Conservation (phyloP, 35 echinoderm and acorn worm genomes). For the Apostichopus californicus region DNA sequence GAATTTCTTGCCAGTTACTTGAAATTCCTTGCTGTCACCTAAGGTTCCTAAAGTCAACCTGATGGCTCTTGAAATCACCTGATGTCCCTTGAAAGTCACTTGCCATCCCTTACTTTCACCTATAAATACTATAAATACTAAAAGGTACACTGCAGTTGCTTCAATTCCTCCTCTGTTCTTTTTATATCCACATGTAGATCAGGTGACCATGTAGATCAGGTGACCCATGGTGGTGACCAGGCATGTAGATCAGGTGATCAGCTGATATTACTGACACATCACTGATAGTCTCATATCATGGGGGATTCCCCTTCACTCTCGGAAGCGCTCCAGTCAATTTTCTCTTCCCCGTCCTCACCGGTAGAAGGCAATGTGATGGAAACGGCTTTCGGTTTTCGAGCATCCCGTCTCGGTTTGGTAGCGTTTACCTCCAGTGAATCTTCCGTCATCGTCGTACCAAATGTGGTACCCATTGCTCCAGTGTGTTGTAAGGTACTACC, state of each 20-base stretch:
- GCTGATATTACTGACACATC: constrained; percentile 92
- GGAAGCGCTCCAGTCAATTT: constrained; percentile 52
- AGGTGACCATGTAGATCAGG: neutral
- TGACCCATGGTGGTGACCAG: neutral
- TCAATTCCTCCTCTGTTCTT: no score
- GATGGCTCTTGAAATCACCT: no score
- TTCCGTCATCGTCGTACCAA: constrained; percentile 61
- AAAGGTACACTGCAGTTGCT: no score
- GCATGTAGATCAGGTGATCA: constrained; percentile 24
- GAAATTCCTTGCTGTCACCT: no score
- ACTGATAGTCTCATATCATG: constrained; percentile 66
- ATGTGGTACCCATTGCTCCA: constrained; percentile 45
- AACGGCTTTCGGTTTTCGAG: constrained; percentile 55
- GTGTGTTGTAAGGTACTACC: constrained; percentile 36
- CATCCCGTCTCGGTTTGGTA: neutral
- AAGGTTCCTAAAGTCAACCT: no score
- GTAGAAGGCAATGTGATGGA: constrained; percentile 78
- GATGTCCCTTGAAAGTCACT: no score
- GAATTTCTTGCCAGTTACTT: no score
- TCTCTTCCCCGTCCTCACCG: constrained; percentile 39
- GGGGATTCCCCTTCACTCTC: constrained; percentile 64
- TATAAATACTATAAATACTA: no score
- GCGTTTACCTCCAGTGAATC: constrained; percentile 64
- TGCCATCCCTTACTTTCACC: no score
- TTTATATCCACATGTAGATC: no score